Evolutionary conservation across 2,113 vertebrate genomes (phyloP).

Genomic region (Odontesthes bonariensis): DNA sequence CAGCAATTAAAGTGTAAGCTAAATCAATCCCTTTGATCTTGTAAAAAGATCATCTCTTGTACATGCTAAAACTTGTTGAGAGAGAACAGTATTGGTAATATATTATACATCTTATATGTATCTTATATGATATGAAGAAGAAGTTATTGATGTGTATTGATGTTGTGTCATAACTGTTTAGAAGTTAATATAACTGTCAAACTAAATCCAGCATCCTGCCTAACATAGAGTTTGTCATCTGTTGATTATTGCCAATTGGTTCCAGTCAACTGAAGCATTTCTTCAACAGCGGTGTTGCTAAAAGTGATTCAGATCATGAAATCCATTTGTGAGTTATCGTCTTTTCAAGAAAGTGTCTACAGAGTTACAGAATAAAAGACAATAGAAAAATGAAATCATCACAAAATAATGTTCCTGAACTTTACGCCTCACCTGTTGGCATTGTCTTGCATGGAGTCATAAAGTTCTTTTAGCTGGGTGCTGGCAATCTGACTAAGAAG

Average conservation of each 20-base stretch:
- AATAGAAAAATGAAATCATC: too few species aligned
- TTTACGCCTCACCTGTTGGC: constrained; percentile 52
- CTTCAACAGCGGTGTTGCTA: background rate
- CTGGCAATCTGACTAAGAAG: constrained; percentile 58
- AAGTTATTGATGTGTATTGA: too few species aligned
- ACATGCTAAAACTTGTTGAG: too few species aligned
- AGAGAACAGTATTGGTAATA: too few species aligned
- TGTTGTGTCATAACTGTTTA: too few species aligned
- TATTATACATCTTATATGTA: too few species aligned
- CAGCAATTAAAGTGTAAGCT: background rate
- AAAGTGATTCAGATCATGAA: background rate
- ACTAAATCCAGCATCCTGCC: too few species aligned
- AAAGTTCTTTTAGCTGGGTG: constrained; percentile 50
- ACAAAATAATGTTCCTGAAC: background rate
- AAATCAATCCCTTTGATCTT: background rate
- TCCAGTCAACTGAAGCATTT: background rate
- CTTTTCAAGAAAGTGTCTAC: background rate
- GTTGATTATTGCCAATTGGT: too few species aligned
- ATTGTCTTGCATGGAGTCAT: constrained; percentile 39
- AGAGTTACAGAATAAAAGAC: background rate
- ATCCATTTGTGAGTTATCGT: background rate
- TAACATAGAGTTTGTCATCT: too few species aligned
- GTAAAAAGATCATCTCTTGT: too few species aligned
- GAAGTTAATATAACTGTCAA: too few species aligned
- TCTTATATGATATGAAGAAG: too few species aligned